Percentiles rank a stretch among this genome's conserved stretches.
Evolutionary conservation across 2,113 vertebrate species (phyloP).

Genomic region (Rattus norvegicus): GRCr8 NC_086019.1:190180001-190180500

Average conservation of each 20-base stretch:
- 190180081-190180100: neutral
- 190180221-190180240: neutral
- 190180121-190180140: neutral
- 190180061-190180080: neutral
- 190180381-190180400: neutral
- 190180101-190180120: neutral
- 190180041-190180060: neutral
- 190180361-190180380: neutral
- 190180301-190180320: neutral
- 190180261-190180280: neutral
- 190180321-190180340: neutral
- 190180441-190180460: neutral
- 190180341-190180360: neutral
- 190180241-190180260: slow-evolving; percentile 21
- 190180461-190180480: neutral
- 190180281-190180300: neutral
- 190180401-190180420: neutral
- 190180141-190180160: neutral
- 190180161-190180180: neutral
- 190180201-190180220: neutral
- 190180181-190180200: neutral
- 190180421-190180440: neutral
- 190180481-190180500: neutral
- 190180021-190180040: neutral
- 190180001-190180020: too few relatives aligned